These are phyloP conservation scores for Athalia rosae DNA, from an alignment of 2,888 invertebrate genomes.

Conservation along the genomic window DNA sequence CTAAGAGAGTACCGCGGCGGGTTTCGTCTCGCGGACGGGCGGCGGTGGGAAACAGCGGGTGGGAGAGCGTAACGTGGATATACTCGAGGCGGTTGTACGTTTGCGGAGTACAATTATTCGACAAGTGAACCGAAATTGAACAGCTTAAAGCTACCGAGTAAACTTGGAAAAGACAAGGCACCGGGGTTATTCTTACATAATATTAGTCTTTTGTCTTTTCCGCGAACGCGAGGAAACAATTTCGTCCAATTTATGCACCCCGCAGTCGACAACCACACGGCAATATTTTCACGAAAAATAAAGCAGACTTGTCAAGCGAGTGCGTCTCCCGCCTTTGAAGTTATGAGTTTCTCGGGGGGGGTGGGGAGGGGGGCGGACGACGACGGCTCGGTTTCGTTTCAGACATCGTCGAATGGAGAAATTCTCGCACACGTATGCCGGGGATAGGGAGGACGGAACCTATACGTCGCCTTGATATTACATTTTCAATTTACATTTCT, in stretches of 20 bases:
- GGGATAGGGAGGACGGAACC: background rate
- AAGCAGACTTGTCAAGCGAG: constrained; percentile 34
- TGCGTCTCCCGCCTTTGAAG: constrained; percentile 38
- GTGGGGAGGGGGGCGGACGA: constrained; percentile 21
- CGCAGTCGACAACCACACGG: constrained; percentile 51
- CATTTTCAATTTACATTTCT: constrained; percentile 43
- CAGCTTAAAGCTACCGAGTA: constrained; percentile 16
- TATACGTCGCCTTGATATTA: constrained; percentile 28
- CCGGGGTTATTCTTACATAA: constrained; percentile 44
- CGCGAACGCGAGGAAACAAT: constrained; percentile 62
- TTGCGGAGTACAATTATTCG: constrained; percentile 5
- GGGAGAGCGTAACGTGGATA: constrained; percentile 6
- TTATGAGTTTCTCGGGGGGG: constrained; percentile 41
- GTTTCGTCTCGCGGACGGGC: no score
- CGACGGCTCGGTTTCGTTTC: constrained; percentile 10
- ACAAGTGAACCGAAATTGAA: constrained; percentile 29
- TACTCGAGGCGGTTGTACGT: background rate
- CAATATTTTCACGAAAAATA: constrained; percentile 61
- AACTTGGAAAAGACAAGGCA: constrained; percentile 13
- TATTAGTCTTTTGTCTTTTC: constrained; percentile 57
- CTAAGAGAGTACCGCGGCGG: no score
- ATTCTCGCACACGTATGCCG: constrained; percentile 39
- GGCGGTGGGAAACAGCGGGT: background rate
- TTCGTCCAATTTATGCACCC: constrained; percentile 69
- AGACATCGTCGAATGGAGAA: constrained; percentile 32